Base-by-base conservation (phyloP, 2,888 invertebrate genomes). In the Lysandra bellargus region DNA sequence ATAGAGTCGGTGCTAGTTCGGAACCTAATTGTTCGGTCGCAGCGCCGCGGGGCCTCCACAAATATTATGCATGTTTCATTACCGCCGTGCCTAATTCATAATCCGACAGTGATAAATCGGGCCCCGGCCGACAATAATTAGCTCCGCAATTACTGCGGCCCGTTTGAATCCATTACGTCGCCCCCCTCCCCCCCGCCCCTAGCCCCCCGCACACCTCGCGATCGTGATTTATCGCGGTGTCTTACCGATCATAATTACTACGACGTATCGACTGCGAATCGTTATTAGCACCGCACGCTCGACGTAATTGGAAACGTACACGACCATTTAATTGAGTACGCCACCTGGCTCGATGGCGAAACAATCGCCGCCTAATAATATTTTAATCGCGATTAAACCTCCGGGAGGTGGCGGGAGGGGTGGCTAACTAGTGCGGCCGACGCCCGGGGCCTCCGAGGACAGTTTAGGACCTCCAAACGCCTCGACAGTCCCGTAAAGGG, bases 301-400 rank as follows among this genome's bases (percentile, higher is more conserved):
- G 23, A 23, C 23, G 89, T 91, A 92, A 93, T 92, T 91, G 90
- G 92, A 91, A 91, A 90, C 90, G 87, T 91, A 89, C 91, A 93
- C 89, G 90, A 91, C 88, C 91, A 89, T 94, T 93, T 93, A 92
- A 94, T 93, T 91, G 91, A 92, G 84, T 87, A 87, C 88, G 87
- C 90, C 93, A 93, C 93, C 93, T 94, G 94, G 88, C 90, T 88
- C 92, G 91, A 94, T 93, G 91, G 91, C 88, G 90, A 94, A 93
- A 94, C 93, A 92, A 94, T 94, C 92, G 92, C 88, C 90, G 91
- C 91, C 93, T 94, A 94, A 94, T 94, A 94, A 94, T 94, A 92
- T 93, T 94, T 94, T 94, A 94, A 94, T 94, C 92, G 92, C 90
- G 90, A 90, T 90, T 87, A 86, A 86, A 88, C 88, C 88, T 88